These are phyloP conservation scores for Engystomops pustulosus DNA, from an alignment of 2,113 vertebrate genomes.

Conservation along the genomic window DNA sequence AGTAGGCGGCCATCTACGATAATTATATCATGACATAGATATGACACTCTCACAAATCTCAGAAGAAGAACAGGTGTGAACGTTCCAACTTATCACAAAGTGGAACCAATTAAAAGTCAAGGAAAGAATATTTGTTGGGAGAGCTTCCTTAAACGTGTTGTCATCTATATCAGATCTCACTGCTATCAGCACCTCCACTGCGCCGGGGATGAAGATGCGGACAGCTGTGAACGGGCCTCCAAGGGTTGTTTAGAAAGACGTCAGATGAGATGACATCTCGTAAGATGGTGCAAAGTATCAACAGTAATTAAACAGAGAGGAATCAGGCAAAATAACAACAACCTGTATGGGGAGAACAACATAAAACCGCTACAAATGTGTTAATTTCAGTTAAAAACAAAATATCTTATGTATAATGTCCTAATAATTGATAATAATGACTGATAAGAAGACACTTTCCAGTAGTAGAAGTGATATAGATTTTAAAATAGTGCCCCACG, in stretches of 20 bases:
- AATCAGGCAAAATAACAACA: not conserved
- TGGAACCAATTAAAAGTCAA: not conserved
- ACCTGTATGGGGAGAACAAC: not conserved
- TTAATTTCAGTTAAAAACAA: not conserved
- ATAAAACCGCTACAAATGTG: not conserved
- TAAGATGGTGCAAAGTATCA: not conserved
- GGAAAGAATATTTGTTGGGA: not conserved
- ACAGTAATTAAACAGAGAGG: not conserved
- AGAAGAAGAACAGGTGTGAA: not conserved
- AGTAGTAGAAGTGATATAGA: too few relatives aligned
- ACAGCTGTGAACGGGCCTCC: not conserved
- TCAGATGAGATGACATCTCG: not conserved
- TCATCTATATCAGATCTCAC: slow-evolving; percentile 14
- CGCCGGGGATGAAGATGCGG: not conserved
- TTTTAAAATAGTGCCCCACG: too few relatives aligned
- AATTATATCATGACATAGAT: too few relatives aligned
- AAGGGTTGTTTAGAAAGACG: not conserved
- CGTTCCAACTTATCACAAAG: not conserved
- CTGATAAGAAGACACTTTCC: too few relatives aligned
- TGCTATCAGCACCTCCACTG: not conserved
- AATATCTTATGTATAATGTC: too few relatives aligned
- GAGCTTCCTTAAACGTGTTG: not conserved
- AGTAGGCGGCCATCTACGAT: too few relatives aligned
- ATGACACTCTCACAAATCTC: not conserved
- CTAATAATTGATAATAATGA: too few relatives aligned